phyloP scores from a whole-genome alignment of 2,113 vertebrate species.

The Bostrychus sinensis region DNA sequence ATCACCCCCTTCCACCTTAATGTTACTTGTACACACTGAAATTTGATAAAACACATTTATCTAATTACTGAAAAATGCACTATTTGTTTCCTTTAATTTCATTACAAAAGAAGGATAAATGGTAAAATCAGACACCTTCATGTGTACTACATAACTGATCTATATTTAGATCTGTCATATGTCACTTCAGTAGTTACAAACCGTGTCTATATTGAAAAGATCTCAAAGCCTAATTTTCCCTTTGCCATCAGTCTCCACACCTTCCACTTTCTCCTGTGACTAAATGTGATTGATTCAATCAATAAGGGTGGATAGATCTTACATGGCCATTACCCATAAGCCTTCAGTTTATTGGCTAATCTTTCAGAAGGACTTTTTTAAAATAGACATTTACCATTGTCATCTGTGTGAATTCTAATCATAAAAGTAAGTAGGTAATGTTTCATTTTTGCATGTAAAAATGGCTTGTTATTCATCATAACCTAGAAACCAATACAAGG shows the following conservation, averaged over 20 bases:
- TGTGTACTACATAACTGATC: no score
- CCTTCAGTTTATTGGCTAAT: slow-evolving; percentile 5
- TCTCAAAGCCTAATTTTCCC: background rate
- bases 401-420: background rate
- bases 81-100: no score
- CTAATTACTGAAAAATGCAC: no score
- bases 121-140: no score
- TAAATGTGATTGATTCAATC: slow-evolving; percentile 11
- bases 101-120: no score
- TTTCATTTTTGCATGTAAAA: background rate
- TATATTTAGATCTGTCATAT: background rate
- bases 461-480: background rate
- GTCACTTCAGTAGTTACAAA: background rate
- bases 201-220: background rate
- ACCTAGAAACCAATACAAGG: slow-evolving; percentile 1
- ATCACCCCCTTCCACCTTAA: no score
- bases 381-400: slow-evolving; percentile 3
- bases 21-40: no score
- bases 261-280: background rate
- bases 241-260: background rate
- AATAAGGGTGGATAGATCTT: slow-evolving; percentile 4
- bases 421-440: slow-evolving; percentile 9
- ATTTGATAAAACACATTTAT: no score
- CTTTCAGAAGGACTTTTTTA: slow-evolving; percentile 6
- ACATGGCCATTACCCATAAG: slow-evolving; percentile 3